A percentile compares a stretch with the other conserved stretches of the same genome.
Conservation (phyloP, 1,140 invertebrate genomes). For the Anoplophora glabripennis region DNA sequence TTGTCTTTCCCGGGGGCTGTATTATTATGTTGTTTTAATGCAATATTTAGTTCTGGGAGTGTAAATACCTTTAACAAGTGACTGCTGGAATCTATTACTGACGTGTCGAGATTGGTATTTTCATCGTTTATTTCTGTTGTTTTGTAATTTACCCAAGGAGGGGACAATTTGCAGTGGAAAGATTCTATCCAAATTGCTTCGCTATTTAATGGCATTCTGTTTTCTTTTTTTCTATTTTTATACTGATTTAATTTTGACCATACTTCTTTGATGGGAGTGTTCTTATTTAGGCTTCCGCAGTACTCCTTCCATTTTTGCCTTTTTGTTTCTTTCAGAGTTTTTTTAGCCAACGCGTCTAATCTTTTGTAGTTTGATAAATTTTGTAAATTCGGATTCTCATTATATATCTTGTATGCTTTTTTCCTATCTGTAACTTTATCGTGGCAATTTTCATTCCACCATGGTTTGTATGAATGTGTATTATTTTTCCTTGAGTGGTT, state of each 20-base stretch:
- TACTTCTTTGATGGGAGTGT: too few relatives aligned
- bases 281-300: too few relatives aligned
- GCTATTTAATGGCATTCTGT: too few relatives aligned
- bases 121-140: background rate
- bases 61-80: background rate
- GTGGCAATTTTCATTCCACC: background rate
- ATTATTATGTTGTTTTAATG: background rate
- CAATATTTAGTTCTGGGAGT: background rate
- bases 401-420: too few relatives aligned
- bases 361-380: background rate
- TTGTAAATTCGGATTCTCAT: background rate
- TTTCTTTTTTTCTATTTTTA: too few relatives aligned
- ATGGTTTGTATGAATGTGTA: background rate
- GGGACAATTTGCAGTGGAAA: background rate
- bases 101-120: background rate
- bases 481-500: background rate
- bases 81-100: background rate
- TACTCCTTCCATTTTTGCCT: too few relatives aligned
- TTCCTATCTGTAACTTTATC: too few relatives aligned
- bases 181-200: too few relatives aligned
- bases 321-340: background rate
- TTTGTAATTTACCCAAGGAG: background rate
- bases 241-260: too few relatives aligned
- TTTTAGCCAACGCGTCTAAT: background rate
- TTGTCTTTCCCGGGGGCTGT: too few relatives aligned